Percentiles rank a stretch among this genome's conserved stretches.
phyloP scores from a whole-genome alignment of 1,140 invertebrate species.

The Potamilus streckersoni region DNA sequence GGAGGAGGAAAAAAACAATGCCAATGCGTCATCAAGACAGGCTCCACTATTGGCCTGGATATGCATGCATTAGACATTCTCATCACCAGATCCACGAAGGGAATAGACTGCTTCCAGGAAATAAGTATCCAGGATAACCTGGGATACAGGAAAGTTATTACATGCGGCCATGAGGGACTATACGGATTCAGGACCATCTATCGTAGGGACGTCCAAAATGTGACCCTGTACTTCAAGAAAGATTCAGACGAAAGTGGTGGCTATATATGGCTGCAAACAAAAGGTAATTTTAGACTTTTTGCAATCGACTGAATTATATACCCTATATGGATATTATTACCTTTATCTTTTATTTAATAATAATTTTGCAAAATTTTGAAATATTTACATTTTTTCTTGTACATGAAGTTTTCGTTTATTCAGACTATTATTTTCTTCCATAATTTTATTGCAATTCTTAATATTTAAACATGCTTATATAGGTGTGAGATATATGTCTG shows the following conservation, averaged over 20 bases:
- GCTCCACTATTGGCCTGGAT: conserved; percentile 37
- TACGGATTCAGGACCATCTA: conserved; percentile 52
- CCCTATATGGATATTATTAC: too few species aligned
- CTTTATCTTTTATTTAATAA: too few species aligned
- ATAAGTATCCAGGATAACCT: conserved; percentile 36
- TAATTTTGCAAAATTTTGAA: too few species aligned
- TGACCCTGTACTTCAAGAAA: conserved; percentile 43
- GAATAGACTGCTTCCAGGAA: conserved; percentile 30
- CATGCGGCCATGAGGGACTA: conserved; percentile 44
- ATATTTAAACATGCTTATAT: too few species aligned
- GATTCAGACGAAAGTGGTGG: conserved; percentile 31
- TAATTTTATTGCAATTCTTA: too few species aligned
- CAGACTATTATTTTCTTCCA: too few species aligned
- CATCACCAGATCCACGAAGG: conserved; percentile 33
- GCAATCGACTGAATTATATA: too few species aligned
- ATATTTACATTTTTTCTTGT: too few species aligned
- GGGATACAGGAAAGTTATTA: conserved; percentile 36
- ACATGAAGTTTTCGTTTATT: too few species aligned
- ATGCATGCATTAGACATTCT: conserved; percentile 52
- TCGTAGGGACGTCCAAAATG: conserved; percentile 39
- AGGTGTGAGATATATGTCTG: too few species aligned
- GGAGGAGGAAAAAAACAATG: conserved; percentile 27
- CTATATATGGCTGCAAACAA: conserved; percentile 47
- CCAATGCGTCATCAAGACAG: conserved; percentile 43
- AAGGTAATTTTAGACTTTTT: conserved; percentile 29